Evolutionary conservation across 1,140 invertebrate species (phyloP).

Genomic region (Nymphalis io): DNA sequence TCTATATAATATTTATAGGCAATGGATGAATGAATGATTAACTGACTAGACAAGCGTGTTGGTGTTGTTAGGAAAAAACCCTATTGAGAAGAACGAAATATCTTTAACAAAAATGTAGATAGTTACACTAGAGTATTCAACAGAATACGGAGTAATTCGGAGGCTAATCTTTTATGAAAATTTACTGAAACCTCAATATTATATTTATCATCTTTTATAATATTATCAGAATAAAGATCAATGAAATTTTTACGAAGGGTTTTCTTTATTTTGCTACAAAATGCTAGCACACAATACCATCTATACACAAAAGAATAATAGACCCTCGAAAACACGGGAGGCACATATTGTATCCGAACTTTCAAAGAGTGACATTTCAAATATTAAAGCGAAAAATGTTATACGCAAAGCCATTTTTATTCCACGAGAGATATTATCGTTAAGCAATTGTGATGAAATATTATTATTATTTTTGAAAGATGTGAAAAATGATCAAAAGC

Average conservation of each 20-base stretch:
- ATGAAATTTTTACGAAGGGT: constrained; percentile 1
- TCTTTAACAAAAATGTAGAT: too few species aligned
- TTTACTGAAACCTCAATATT: neutral
- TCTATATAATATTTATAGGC: too few species aligned
- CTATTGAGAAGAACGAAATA: too few species aligned
- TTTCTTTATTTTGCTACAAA: constrained; percentile 4
- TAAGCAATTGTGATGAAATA: neutral
- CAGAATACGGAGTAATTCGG: too few species aligned
- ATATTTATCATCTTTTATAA: neutral
- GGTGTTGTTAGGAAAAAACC: too few species aligned
- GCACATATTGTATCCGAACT: constrained; percentile 9
- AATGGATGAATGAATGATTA: too few species aligned
- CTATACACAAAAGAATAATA: constrained; percentile 4
- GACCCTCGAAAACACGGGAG: neutral
- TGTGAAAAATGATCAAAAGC: too few species aligned
- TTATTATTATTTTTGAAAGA: neutral
- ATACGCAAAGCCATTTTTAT: neutral
- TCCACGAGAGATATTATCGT: neutral
- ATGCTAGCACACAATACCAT: neutral
- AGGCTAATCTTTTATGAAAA: neutral
- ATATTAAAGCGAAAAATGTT: constrained; percentile 4
- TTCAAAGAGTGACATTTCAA: constrained; percentile 6
- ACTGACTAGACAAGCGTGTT: too few species aligned
- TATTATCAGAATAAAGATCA: neutral
- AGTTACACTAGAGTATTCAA: too few species aligned